Evolutionary conservation across 2,888 invertebrate genomes (phyloP).

Genomic region (Pecten maximus): DNA sequence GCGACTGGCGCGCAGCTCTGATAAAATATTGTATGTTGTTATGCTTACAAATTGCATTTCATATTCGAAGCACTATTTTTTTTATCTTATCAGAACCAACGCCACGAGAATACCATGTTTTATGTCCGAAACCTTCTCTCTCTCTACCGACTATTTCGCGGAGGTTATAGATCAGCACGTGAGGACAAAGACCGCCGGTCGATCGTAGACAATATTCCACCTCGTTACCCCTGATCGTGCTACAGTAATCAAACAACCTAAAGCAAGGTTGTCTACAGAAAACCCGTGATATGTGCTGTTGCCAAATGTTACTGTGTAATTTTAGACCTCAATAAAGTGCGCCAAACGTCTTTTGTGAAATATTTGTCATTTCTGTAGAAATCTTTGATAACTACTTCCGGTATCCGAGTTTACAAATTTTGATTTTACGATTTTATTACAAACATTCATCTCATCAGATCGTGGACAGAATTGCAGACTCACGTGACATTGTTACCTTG

Average conservation of each 20-base stretch:
- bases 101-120: neutral
- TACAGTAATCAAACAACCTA: neutral
- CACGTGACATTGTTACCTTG: neutral
- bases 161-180: neutral
- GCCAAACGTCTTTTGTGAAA: neutral
- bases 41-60: slow-evolving; percentile 27
- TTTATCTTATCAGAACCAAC: neutral
- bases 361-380: neutral
- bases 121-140: neutral
- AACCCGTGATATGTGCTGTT: neutral
- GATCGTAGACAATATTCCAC: slow-evolving; percentile 28
- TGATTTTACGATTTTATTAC: neutral
- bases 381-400: neutral
- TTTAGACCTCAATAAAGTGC: neutral
- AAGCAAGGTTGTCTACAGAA: neutral
- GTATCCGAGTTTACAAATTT: neutral
- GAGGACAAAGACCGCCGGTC: slow-evolving; percentile 4
- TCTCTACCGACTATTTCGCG: neutral
- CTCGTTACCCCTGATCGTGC: neutral
- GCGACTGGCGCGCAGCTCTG: slow-evolving; percentile 16
- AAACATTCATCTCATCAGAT: neutral
- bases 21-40: neutral
- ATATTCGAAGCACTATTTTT: neutral
- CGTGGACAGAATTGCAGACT: neutral
- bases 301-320: neutral